These are phyloP conservation scores for Rhyacophila evoluta DNA, from an alignment of 2,888 invertebrate species.

Conservation along the genomic window DNA sequence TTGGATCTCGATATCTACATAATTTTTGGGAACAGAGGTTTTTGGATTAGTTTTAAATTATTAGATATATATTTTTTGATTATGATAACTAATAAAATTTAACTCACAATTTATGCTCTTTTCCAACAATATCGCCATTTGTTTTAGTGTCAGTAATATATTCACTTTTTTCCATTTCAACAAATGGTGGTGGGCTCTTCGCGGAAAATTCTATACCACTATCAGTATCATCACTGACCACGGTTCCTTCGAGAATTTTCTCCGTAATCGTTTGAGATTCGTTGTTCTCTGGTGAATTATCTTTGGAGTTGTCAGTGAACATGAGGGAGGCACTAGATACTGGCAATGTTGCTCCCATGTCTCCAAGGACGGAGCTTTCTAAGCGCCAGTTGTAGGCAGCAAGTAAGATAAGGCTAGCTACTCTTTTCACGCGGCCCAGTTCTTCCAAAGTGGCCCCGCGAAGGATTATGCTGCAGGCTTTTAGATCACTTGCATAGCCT, in stretches of 20 bases:
- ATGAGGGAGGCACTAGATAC: conserved; percentile 60
- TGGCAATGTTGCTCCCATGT: conserved; percentile 75
- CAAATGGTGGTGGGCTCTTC: background rate
- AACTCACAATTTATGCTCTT: conserved; percentile 17
- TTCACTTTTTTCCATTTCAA: conserved; percentile 25
- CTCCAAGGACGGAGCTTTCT: conserved; percentile 92
- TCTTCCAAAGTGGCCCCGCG: conserved; percentile 82
- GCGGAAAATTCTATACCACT: background rate
- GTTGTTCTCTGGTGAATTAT: conserved; percentile 59
- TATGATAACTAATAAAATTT: background rate
- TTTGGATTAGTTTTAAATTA: no score
- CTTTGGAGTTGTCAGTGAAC: conserved; percentile 63
- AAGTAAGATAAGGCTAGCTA: conserved; percentile 84
- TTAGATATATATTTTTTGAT: no score
- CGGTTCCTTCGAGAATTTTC: background rate
- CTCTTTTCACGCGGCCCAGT: conserved; percentile 84
- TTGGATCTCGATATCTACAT: no score
- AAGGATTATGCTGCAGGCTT: conserved; percentile 89
- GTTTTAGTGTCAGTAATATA: background rate
- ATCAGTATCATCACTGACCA: background rate
- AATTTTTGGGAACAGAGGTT: no score
- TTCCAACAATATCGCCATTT: conserved; percentile 23
- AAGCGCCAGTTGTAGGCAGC: conserved; percentile 92
- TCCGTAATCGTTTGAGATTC: conserved; percentile 45
- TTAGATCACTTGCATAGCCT: conserved; percentile 84